Base-by-base conservation (phyloP, 2,888 invertebrate genomes). In the Phalera bucephala region DNA sequence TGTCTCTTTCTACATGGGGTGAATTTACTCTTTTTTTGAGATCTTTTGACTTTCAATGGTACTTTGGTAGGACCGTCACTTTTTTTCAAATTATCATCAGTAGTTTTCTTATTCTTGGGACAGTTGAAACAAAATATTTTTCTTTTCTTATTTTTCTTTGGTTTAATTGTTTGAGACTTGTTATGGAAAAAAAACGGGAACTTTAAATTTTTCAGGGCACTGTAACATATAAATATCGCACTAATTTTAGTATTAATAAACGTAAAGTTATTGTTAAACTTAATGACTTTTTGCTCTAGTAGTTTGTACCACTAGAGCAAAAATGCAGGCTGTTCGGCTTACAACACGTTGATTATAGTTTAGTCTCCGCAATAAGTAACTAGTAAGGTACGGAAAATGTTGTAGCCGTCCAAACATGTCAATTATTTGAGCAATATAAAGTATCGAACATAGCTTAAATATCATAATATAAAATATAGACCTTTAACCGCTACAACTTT, bases 161-260 rank as follows among this genome's bases (percentile, higher is more conserved):
- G 17, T 20, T 64, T 62, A 15, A 46, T 5, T 5, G 36, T 36
- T 36, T 32, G 60, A 19, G 55, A 41, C 54, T 72, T 72, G 9
- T 72, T 70, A 80, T 47, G 80, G 72, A 71, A 82, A 80, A 84
- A 84, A 82, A 82, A 83, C 69, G 85, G 84, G 44, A 84, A 48
- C 52, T 60, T 80, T 47, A 78, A 59, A n/a, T 56, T 43, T 50
- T 60, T 69, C 15, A 73, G 63, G 1, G 66, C 43, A 37, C 82
- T 84, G 64, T 32, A 73, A 72, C 30, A 53, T 17, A 17, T 17
- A 32, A 37, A 13, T 14, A 17, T 17, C 17, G 17, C 5, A 17
- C 17, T 17, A 42, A 36, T 23, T 1, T 1, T 28, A 12, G 33
- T 22, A 15, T 7, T 25, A 1, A 14, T 14, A 7, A 15, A 25